Base-by-base conservation (phyloP, 2,113 vertebrate species). In the Thamnaconus septentrionalis region DNA sequence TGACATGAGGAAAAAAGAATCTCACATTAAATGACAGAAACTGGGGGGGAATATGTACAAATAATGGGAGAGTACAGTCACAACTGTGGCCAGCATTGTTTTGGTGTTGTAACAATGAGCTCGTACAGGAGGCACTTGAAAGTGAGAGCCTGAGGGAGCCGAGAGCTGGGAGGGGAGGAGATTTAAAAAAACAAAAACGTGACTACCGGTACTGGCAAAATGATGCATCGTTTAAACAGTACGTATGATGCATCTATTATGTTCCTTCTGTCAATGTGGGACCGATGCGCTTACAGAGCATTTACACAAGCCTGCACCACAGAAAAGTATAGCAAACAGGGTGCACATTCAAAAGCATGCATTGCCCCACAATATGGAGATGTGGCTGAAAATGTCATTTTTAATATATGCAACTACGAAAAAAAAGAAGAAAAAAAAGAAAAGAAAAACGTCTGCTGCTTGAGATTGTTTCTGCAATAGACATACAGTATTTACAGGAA, bases 51-150 rank as follows among this genome's bases (percentile, higher is more conserved):
- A 68, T 90, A 84, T 92, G 66, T 91, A 91, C 87, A 91, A 63
- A 75, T 75, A 41, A 48, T 52, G 72, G 62, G 70, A 43, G 48
- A 63, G 44, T 58, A 55, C 56, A 67, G 71, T 66, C 60, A 62
- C 49, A 57, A 69, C 41, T 63, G 79, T 63, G 79, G 86, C 70
- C 76, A 82, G 55, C 45, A 67, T 62, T 73, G 60, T 75, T 69
- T 63, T 78, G 69, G 64, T 77, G 77, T 72, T 78, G 72, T 58
- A 41, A 31, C 66, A 81, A 76, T 8, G 64, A 77, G 83, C 82
- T 86, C 79, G 53, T 69, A 70, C 73, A 50, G 82, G 85, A 91
- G 89, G 89, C 89, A 92, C 90, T 90, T 90, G 66, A 88, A 82
- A 76, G 76, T 73, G 77, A 84, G 69, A 88, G 88, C 84, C 81